Conservation (phyloP, 2,797 vertebrate genomes). For the Esox masquinongy region DNA sequence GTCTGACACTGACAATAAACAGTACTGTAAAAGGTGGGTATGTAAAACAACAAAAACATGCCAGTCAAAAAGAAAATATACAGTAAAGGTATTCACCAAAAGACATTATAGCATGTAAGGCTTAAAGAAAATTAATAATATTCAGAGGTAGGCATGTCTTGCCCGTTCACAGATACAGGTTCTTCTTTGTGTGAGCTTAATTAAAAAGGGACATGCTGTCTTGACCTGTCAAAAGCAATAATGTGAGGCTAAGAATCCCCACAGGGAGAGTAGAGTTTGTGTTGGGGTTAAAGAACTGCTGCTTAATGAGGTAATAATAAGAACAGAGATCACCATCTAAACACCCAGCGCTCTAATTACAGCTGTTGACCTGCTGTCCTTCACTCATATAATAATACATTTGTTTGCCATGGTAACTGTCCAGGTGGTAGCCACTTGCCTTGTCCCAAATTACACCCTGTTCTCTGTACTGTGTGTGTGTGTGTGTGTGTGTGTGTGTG, state of each 20-base stretch:
- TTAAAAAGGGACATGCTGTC: constrained; percentile 11
- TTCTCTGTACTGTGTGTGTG: background rate
- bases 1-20: no score
- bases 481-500: background rate
- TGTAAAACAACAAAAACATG: no score
- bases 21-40: no score
- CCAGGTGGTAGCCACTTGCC: background rate
- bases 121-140: background rate
- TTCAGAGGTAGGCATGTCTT: background rate
- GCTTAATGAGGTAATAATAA: constrained; percentile 65
- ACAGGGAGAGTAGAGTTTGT: background rate
- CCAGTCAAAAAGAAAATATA: background rate
- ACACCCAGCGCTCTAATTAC: constrained; percentile 64
- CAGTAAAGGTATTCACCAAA: background rate
- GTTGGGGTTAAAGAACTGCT: constrained; percentile 32
- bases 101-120: background rate
- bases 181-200: background rate
- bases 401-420: background rate
- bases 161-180: background rate
- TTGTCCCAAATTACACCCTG: background rate
- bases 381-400: constrained; percentile 42
- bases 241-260: constrained; percentile 36
- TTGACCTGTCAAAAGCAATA: constrained; percentile 33
- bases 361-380: constrained; percentile 65
- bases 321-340: constrained; percentile 67